Evolutionary conservation across 2,888 invertebrate species (phyloP), one percentile per base, ranked within the genome.

Genomic region (Acanthopleura granulata): DNA sequence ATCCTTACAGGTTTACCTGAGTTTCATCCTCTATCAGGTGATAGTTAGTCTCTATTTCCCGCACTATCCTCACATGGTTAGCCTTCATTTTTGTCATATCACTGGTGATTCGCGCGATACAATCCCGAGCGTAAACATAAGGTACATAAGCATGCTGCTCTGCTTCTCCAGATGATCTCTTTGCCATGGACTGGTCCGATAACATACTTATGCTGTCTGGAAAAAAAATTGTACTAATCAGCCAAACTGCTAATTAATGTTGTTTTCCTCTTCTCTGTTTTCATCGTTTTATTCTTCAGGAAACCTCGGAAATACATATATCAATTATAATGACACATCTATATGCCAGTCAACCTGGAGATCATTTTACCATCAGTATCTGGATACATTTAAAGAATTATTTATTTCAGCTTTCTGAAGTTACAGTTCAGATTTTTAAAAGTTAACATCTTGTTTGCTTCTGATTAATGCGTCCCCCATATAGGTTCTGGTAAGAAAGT

Each of bases 21-120:
- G 89, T 88, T 76, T 89, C 87, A 71, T 86, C 82, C 74, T 89
- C 89, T 40, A 89, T 87, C 16, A 77, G 77, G 62, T 81, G 81
- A 74, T 88, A 89, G 71, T 87, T 85, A 9, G 77, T 79, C 78
- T 89, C 88, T 57, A 89, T 89, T 51, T 88, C 86, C 40, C 83
- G 80, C 11, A 89, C 87, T 75, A 89, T 88, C 11, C 81, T 74
- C 71, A 89, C 77, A 76, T 89, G 89, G 57, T 81, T 85, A 15
- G 73, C 66, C 78, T 88, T 89, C 89, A 89, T 89, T n/a, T 80
- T 79, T 72, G 84, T 85, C 88, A 89, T 89, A 75, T 89, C 89
- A 49, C 84, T 83, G 75, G 85, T 82, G 30, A 89, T 86, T 74
- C 82, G 85, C n/a, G 83, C 83, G 27, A 89, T 85, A 74, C 83